phyloP scores from a whole-genome alignment of 64 coral and sea anemone genomes.

The Catalaphyllia jardinei region DNA sequence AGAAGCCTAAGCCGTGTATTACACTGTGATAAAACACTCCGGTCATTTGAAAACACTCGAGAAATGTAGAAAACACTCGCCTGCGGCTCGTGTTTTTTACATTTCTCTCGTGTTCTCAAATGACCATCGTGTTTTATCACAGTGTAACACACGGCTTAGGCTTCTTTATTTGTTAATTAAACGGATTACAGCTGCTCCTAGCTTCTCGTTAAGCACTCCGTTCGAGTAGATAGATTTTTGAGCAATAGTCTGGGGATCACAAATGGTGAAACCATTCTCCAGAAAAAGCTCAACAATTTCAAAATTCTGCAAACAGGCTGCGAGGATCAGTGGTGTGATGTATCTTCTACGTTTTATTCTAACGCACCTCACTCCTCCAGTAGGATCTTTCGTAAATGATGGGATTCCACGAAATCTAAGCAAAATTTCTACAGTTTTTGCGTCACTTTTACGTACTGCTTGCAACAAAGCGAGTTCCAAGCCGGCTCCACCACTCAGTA shows the following conservation, averaged over 20 bases:
- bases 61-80: no score
- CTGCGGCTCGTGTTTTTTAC: no score
- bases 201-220: not conserved
- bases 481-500: constrained; percentile 18
- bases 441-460: not conserved
- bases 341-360: not conserved
- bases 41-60: no score
- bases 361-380: not conserved
- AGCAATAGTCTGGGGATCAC: not conserved
- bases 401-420: not conserved
- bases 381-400: not conserved
- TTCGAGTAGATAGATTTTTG: not conserved
- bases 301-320: constrained; percentile 34
- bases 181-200: not conserved
- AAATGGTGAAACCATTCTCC: constrained; percentile 10
- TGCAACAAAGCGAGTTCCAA: constrained; percentile 15
- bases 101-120: no score
- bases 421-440: not conserved
- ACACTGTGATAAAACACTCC: no score
- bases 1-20: no score
- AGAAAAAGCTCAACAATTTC: constrained; percentile 14
- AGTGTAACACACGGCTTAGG: no score
- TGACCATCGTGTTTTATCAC: no score
- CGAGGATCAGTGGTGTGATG: constrained; percentile 6
- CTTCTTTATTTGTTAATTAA: no score